Conservation (phyloP, 2,888 invertebrate genomes). For the Tortrix viridana region DNA sequence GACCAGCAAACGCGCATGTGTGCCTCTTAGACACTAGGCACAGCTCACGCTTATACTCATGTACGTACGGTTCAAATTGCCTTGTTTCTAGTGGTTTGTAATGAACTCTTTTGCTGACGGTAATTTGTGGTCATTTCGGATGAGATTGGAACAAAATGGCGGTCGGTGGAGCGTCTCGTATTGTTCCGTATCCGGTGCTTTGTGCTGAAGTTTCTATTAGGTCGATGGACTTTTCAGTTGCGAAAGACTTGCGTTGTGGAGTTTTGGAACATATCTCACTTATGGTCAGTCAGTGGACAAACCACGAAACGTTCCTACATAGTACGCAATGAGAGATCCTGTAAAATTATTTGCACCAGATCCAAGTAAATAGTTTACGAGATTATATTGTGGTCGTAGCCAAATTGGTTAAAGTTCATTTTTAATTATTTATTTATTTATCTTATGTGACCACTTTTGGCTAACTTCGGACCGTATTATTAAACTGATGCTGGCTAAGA, state of each 20-base stretch:
- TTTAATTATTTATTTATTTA: too few relatives aligned
- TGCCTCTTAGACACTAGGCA: slow-evolving; percentile 28
- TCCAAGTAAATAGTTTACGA: too few relatives aligned
- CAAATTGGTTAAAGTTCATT: too few relatives aligned
- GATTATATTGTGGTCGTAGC: too few relatives aligned
- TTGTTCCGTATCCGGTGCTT: slow-evolving; percentile 41
- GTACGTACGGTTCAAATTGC: slow-evolving; percentile 16
- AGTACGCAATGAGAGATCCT: too few relatives aligned
- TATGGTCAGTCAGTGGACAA: too few relatives aligned
- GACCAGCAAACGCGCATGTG: slow-evolving; percentile 11
- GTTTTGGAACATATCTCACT: neutral
- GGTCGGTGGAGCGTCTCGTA: slow-evolving; percentile 68
- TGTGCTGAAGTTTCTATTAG: slow-evolving; percentile 33
- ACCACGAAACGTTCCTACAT: too few relatives aligned
- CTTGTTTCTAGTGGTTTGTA: slow-evolving; percentile 9
- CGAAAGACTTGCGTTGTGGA: slow-evolving; percentile 7
- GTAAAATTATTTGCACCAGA: too few relatives aligned
- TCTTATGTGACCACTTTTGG: too few relatives aligned
- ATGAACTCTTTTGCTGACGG: slow-evolving; percentile 24
- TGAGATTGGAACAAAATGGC: slow-evolving; percentile 44
- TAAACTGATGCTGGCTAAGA: too few relatives aligned
- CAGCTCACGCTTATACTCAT: slow-evolving; percentile 6
- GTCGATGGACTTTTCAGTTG: slow-evolving; percentile 30
- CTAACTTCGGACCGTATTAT: too few relatives aligned
- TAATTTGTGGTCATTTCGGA: slow-evolving; percentile 40